phyloP scores from a whole-genome alignment of 2,888 invertebrate species.

The Cantharis rufa region DNA sequence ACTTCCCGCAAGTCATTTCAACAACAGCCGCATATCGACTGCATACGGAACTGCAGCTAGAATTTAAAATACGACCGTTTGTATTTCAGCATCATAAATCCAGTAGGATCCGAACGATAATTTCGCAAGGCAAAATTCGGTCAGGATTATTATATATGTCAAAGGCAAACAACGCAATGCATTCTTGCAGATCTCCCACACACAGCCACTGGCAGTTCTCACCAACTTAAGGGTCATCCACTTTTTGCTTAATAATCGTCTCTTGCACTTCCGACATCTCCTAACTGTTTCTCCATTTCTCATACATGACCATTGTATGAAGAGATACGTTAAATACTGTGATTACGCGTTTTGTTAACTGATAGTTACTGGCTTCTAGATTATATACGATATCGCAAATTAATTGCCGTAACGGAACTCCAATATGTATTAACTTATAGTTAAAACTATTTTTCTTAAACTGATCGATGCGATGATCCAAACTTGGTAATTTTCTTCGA shows the following conservation, averaged over 20 bases:
- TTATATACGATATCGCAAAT: slow-evolving; percentile 14
- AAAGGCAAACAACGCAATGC: slow-evolving; percentile 15
- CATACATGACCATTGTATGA: slow-evolving; percentile 18
- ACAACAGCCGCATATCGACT: not conserved
- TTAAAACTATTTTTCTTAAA: not conserved
- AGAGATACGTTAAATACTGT: slow-evolving; percentile 19
- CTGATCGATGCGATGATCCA: not conserved
- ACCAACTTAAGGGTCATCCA: slow-evolving; percentile 33
- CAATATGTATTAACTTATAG: not conserved
- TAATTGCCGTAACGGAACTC: slow-evolving; percentile 14
- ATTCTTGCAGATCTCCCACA: slow-evolving; percentile 17
- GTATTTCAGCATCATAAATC: not conserved
- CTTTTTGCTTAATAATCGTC: slow-evolving; percentile 34
- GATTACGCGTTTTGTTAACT: slow-evolving; percentile 22
- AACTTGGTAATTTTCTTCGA: not conserved
- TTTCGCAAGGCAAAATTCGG: slow-evolving; percentile 8
- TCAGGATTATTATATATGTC: slow-evolving; percentile 2
- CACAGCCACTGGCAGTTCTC: slow-evolving; percentile 15
- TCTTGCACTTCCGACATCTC: slow-evolving; percentile 35
- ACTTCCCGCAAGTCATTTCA: not conserved
- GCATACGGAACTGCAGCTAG: not conserved
- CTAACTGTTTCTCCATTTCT: slow-evolving; percentile 26
- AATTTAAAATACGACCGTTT: not conserved
- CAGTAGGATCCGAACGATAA: not conserved
- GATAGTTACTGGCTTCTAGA: slow-evolving; percentile 9